phyloP scores from a whole-genome alignment of 2,888 invertebrate species.

The Cephus sareptanus region DNA sequence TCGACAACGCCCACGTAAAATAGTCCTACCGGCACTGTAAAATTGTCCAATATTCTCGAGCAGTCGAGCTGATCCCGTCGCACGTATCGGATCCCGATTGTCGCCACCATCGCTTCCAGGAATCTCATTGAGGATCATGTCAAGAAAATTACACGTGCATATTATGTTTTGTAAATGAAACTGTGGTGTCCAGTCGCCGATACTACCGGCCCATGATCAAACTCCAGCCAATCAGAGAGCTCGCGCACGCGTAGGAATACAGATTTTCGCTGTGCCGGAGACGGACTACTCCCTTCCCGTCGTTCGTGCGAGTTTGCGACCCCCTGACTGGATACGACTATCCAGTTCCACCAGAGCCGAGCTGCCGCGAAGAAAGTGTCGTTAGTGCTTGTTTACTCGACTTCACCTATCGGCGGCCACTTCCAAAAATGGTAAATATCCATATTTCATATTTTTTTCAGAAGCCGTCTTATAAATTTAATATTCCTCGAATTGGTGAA shows the following conservation, averaged over 20 bases:
- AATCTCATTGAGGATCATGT: not conserved
- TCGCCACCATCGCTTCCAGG: not conserved
- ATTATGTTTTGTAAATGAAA: not conserved
- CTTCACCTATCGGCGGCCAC: constrained; percentile 46
- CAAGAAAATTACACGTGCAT: not conserved
- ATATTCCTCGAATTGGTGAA: not conserved
- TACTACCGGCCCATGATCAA: not conserved
- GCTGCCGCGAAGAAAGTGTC: constrained; percentile 56
- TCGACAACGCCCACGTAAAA: constrained; percentile 22
- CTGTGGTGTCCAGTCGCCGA: not conserved
- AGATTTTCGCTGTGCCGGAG: constrained; percentile 42
- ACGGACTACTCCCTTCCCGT: constrained; percentile 60
- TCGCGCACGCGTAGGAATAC: constrained; percentile 54
- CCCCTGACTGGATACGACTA: constrained; percentile 57
- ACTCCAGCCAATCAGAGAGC: constrained; percentile 11
- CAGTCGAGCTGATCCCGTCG: not conserved
- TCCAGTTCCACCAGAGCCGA: constrained; percentile 58
- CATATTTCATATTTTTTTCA: not conserved
- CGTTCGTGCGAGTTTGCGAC: constrained; percentile 53
- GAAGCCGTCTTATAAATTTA: not conserved
- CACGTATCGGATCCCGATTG: not conserved
- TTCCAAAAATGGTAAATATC: constrained; percentile 61
- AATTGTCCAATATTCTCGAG: constrained; percentile 11
- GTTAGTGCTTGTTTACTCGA: constrained; percentile 60
- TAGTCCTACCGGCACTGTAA: constrained; percentile 32